Percentiles rank a stretch among this genome's conserved stretches.
Evolutionary conservation across 64 coral and sea anemone genomes (phyloP).

Genomic region (Trachythela sp.): DNA sequence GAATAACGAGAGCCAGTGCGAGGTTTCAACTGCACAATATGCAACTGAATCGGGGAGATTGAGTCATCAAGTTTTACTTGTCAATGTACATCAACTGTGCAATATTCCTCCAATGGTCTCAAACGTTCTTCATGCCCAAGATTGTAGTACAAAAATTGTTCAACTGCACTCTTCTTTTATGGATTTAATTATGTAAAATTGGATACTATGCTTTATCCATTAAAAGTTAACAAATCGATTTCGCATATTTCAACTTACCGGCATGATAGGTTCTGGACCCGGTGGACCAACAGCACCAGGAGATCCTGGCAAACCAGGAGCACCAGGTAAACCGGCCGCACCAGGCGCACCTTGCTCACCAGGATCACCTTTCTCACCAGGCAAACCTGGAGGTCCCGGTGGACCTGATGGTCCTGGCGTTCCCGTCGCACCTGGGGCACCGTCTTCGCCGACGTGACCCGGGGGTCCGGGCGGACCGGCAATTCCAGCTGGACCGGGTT

Average conservation of each 20-base stretch:
- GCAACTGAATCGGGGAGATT: no score
- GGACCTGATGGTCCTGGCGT: constrained; percentile 84
- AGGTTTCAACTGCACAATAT: not conserved
- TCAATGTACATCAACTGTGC: no score
- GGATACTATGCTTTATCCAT: no score
- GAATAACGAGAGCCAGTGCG: not conserved
- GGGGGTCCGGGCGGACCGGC: constrained; percentile 71
- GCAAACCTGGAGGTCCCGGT: constrained; percentile 95
- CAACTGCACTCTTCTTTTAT: no score
- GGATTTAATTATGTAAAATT: no score
- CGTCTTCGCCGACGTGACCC: constrained; percentile 99
- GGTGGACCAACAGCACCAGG: constrained; percentile 72
- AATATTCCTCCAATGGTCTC: no score
- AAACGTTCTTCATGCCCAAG: no score
- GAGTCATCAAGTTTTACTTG: no score
- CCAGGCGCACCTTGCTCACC: constrained; percentile 93
- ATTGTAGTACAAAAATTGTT: no score
- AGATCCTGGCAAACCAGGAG: constrained; percentile 88
- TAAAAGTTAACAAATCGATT: no score
- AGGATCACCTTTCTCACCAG: constrained; percentile 93
- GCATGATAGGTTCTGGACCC: constrained; percentile 93
- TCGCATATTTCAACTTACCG: constrained; percentile 79
- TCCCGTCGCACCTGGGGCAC: constrained; percentile 92
- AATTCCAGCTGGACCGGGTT: constrained; percentile 75
- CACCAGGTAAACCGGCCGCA: constrained; percentile 93